Conservation (phyloP, 2,113 vertebrate species). For the Clinocottus analis region DNA sequence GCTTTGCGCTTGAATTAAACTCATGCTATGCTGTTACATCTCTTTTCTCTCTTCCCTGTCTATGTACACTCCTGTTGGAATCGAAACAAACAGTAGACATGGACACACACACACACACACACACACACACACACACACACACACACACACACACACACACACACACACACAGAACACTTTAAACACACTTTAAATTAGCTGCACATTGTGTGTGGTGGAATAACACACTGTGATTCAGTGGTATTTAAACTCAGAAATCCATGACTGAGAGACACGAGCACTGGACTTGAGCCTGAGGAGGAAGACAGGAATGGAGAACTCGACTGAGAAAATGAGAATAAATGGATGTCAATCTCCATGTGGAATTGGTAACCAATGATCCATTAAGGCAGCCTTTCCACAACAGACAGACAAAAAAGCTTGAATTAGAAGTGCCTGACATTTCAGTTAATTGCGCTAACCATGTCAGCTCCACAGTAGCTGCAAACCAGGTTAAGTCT, state of each 20-base stretch:
- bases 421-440: slow-evolving; percentile 83
- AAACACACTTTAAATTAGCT: slow-evolving; percentile 12
- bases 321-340: slow-evolving; percentile 80
- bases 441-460: slow-evolving; percentile 84
- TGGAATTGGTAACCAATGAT: slow-evolving; percentile 85
- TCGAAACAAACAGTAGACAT: slow-evolving; percentile 18
- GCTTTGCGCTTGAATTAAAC: slow-evolving; percentile 69
- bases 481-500: slow-evolving; percentile 76
- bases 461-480: slow-evolving; percentile 68
- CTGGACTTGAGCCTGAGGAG: slow-evolving; percentile 24
- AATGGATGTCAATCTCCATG: slow-evolving; percentile 84
- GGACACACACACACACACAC: not conserved
- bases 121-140: not conserved
- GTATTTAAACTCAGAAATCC: slow-evolving; percentile 14
- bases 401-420: slow-evolving; percentile 81
- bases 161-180: not conserved
- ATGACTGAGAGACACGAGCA: slow-evolving; percentile 38
- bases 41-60: slow-evolving; percentile 44
- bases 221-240: not conserved
- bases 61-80: slow-evolving; percentile 21
- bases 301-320: slow-evolving; percentile 62
- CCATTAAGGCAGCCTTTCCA: slow-evolving; percentile 80
- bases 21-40: slow-evolving; percentile 50
- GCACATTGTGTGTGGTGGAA: not conserved
- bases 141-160: not conserved